Evolutionary conservation across 2,888 invertebrate genomes (phyloP).

Genomic region (Nysson spinosus): DNA sequence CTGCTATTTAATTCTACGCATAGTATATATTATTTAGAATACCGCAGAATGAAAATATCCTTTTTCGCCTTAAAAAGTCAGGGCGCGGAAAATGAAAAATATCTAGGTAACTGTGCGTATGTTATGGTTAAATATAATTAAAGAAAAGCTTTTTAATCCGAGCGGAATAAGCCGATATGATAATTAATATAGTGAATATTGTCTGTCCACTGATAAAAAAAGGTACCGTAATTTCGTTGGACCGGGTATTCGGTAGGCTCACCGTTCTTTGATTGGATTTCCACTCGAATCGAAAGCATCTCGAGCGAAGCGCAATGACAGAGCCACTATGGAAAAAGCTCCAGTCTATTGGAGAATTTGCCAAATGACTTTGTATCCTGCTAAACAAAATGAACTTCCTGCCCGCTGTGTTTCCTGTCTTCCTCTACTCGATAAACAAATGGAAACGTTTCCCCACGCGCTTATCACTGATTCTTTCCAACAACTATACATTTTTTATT

Average conservation of each 20-base stretch:
- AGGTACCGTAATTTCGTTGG: constrained; percentile 36
- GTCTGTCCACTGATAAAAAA: constrained; percentile 20
- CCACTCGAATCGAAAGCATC: constrained; percentile 48
- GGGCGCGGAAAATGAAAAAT: no score
- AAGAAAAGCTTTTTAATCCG: constrained; percentile 11
- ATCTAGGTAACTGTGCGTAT: not conserved
- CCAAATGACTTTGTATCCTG: not conserved
- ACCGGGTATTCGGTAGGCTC: constrained; percentile 31
- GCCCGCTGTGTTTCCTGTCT: no score
- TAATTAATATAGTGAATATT: constrained; percentile 23
- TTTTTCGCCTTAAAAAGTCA: no score
- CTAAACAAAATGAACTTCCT: no score
- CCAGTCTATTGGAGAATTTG: constrained; percentile 32
- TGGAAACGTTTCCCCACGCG: no score
- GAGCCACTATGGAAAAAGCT: constrained; percentile 18
- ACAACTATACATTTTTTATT: no score
- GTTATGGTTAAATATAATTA: not conserved
- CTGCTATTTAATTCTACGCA: no score
- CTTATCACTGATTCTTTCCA: no score
- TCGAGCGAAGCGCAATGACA: constrained; percentile 39
- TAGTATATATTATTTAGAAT: no score
- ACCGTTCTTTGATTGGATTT: constrained; percentile 39
- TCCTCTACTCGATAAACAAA: no score
- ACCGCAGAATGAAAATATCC: no score
- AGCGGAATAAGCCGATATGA: constrained; percentile 9